A percentile compares a stretch with the other conserved stretches of the same genome.
These are phyloP conservation scores for Halichondria panicea DNA, from an alignment of 37 sponge, comb jelly and placozoan species.

Conservation along the genomic window DNA sequence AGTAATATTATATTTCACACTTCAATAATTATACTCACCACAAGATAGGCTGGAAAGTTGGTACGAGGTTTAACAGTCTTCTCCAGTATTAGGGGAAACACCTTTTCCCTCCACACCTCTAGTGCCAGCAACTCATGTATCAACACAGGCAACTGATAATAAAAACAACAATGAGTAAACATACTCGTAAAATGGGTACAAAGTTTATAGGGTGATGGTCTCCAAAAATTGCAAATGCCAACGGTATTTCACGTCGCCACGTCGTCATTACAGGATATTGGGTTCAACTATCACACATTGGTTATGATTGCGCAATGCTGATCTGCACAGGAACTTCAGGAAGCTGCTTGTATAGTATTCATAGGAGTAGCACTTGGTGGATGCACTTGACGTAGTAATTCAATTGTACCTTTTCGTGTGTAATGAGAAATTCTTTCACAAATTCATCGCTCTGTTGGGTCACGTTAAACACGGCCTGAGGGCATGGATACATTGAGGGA, in stretches of 20 bases:
- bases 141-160: constrained; percentile 52
- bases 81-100: constrained; percentile 59
- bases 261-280: too few species aligned
- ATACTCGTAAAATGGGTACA: neutral
- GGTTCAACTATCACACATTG: too few species aligned
- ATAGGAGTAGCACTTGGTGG: too few species aligned
- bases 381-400: too few species aligned
- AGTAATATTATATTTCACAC: neutral
- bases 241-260: too few species aligned
- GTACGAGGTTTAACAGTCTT: constrained; percentile 23
- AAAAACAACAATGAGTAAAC: neutral
- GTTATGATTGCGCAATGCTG: too few species aligned
- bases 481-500: neutral
- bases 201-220: too few species aligned
- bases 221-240: too few species aligned
- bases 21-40: constrained; percentile 31
- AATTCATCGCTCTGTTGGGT: constrained; percentile 68
- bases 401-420: constrained; percentile 72
- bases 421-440: constrained; percentile 72
- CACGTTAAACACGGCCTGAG: constrained; percentile 69
- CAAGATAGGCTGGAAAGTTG: constrained; percentile 72
- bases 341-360: too few species aligned
- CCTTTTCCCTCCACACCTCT: constrained; percentile 84
- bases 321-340: too few species aligned
- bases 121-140: constrained; percentile 63